Percentiles rank a stretch among this genome's conserved stretches.
Conservation (phyloP, 35 echinoderm and acorn worm species). For the Lytechinus variegatus region DNA sequence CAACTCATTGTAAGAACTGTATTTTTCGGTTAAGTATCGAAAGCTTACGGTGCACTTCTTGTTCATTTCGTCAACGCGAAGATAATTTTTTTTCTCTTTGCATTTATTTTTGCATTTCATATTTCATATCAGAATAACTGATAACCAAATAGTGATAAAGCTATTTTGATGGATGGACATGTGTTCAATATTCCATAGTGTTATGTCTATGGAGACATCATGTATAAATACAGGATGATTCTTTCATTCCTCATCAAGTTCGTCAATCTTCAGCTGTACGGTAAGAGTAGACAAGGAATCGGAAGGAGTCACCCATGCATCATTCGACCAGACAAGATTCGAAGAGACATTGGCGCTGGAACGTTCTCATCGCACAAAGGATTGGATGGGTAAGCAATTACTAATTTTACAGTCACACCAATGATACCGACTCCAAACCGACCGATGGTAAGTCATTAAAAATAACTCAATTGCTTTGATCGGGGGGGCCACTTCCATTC, state of each 20-base stretch:
- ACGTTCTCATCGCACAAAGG: too few species aligned
- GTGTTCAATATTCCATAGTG: neutral
- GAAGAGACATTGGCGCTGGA: neutral
- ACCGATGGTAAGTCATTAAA: too few species aligned
- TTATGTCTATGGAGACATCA: neutral
- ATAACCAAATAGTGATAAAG: neutral
- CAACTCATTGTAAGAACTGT: too few species aligned
- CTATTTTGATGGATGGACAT: neutral
- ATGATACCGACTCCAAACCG: too few species aligned
- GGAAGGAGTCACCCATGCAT: neutral
- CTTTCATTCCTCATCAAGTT: neutral
- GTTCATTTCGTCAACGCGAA: too few species aligned
- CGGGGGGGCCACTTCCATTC: too few species aligned
- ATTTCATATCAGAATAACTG: neutral
- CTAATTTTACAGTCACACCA: too few species aligned
- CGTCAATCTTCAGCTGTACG: neutral
- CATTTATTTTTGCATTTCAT: neutral
- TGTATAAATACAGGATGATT: neutral
- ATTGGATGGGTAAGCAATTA: too few species aligned
- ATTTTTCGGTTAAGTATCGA: too few species aligned
- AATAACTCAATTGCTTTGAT: too few species aligned
- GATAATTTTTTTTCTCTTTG: too few species aligned
- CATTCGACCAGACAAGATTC: neutral
- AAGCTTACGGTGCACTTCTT: too few species aligned
- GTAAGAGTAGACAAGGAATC: neutral